Evolutionary conservation across 2,797 vertebrate species (phyloP).

Genomic region (Carduelis carduelis): DNA sequence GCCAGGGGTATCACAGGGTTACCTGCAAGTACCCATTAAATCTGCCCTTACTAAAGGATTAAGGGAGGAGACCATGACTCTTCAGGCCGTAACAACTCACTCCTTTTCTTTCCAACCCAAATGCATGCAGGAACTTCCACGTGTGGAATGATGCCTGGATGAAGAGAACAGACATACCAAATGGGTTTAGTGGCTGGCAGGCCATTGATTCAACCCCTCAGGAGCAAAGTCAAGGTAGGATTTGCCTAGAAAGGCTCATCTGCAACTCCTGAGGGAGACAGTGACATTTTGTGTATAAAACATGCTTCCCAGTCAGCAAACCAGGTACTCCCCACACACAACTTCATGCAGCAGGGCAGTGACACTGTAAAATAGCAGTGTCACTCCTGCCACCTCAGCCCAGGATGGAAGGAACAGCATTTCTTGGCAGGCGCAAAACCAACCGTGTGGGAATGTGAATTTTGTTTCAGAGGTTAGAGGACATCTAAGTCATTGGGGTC

Average conservation of each 20-base stretch:
- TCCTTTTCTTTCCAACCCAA: neutral
- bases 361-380: neutral
- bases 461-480: neutral
- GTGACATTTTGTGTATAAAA: neutral
- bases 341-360: accelerated
- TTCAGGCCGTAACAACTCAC: neutral
- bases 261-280: neutral
- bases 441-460: neutral
- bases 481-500: neutral
- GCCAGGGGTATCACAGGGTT: neutral
- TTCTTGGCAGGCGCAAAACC: neutral
- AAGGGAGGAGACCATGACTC: neutral
- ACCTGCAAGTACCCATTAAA: neutral
- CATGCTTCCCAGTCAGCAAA: neutral
- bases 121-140: constrained; percentile 66
- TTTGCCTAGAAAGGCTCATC: neutral
- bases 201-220: constrained; percentile 71
- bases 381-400: neutral
- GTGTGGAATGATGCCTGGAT: constrained; percentile 75
- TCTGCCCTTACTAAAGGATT: neutral
- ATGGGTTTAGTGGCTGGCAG: constrained; percentile 70
- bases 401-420: accelerated
- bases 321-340: accelerated
- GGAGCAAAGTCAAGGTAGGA: constrained; percentile 70
- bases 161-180: constrained; percentile 58